Evolutionary conservation across 2,113 vertebrate species (phyloP).

Genomic region (Rousettus leschenaultii): DNA sequence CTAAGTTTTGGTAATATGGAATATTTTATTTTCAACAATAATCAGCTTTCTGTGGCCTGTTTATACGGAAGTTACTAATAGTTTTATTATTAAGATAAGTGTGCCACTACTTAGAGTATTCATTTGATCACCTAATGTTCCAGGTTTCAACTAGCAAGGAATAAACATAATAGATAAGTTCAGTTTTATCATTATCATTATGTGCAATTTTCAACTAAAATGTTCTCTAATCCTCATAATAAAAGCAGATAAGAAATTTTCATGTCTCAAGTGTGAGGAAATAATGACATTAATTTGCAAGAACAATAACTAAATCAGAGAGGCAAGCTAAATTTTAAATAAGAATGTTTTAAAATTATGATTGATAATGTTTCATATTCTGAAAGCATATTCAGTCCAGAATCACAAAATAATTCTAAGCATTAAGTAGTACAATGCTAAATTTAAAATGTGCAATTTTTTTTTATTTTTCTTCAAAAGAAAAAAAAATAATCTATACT

Average conservation of each 20-base stretch:
- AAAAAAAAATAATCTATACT: neutral
- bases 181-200: neutral
- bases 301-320: conserved; percentile 24
- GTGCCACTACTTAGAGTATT: neutral
- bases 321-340: neutral
- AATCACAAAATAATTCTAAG: neutral
- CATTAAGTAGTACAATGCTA: neutral
- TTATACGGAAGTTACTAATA: neutral
- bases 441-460: neutral
- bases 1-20: neutral
- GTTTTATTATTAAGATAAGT: neutral
- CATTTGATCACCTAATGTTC: neutral
- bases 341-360: neutral
- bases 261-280: neutral
- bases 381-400: neutral
- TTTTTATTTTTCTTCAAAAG: neutral
- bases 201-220: neutral
- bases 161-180: neutral
- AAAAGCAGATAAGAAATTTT: conserved; percentile 2
- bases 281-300: conserved; percentile 8
- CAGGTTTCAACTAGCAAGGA: neutral
- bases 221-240: neutral
- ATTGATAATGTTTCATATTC: neutral
- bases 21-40: neutral
- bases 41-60: neutral